Base-by-base conservation (phyloP, 2,888 invertebrate genomes). In the Cataglyphis rosenhaueri region DNA sequence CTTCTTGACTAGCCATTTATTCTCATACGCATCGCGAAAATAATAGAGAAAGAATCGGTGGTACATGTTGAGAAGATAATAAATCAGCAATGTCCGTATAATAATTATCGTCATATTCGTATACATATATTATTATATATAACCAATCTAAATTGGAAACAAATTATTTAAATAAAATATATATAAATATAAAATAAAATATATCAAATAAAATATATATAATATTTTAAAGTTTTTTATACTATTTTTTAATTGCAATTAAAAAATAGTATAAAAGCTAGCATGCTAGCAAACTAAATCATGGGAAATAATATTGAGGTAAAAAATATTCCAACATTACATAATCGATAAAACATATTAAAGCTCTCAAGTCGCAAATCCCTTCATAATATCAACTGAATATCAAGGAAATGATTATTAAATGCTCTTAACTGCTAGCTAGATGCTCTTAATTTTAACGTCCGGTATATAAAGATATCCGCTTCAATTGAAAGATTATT, bases 401-500 rank as follows among this genome's bases (percentile, higher is more conserved):
- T 8, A 25, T 48, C 18, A 10, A 48, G 1, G 1, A 15, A 32
- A 44, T 12, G n/a, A 32, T 44, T 73, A 73, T n/a, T 61, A 12
- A 73, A 10, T 12, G 12, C 25, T 10, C 25, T 6, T 57, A 57
- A 25, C 35, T 6, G 35, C 0, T 35, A 35, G 35, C 35, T 35
- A 35, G 0, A 6, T 35, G 0, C 0, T 4, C 35, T 35, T 35
- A 74, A 21, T 62, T 29, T 32, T 44, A 25, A 41, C 25, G 21
- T n/a, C 38, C 12, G 52, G 0, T 18, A 18, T 66, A 75, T 38
- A 68, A 52, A 75, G 35, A 75, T 52, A 48, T 64, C 12, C 64
- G 44, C 65, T 21, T 38, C 12, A 15, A 64, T 35, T 48, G 21
- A 32, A 35, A n/a, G n/a, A 68, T 38, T 52, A 55, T 76, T 68